These are phyloP conservation scores for Rhinichthys osculus DNA, from an alignment of 2,797 vertebrate genomes.

Conservation along the genomic window DNA sequence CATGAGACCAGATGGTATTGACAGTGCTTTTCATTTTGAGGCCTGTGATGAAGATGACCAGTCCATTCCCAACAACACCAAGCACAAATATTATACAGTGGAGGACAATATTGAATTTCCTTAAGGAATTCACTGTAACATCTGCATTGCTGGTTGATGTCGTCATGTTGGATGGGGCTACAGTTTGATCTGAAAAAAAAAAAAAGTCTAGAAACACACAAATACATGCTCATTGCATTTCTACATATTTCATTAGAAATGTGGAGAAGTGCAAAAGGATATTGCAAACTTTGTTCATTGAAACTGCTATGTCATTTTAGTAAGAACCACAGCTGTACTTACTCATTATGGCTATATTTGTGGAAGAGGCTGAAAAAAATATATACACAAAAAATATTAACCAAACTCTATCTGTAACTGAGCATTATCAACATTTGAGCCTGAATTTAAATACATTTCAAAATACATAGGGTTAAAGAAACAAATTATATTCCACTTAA, in stretches of 20 bases:
- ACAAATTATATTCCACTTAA: background rate
- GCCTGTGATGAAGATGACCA: slow-evolving; percentile 73
- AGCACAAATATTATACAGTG: slow-evolving; percentile 60
- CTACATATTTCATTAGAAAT: background rate
- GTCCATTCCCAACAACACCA: slow-evolving; percentile 68
- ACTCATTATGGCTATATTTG: background rate
- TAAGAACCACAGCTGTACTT: background rate
- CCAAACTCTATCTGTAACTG: background rate
- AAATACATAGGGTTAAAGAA: no score
- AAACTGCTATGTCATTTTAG: background rate
- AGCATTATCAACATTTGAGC: background rate
- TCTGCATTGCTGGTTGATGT: background rate
- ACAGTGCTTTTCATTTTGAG: slow-evolving; percentile 73
- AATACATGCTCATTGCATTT: background rate
- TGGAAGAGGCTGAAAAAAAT: background rate
- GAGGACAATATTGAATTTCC: slow-evolving; percentile 30
- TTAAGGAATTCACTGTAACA: background rate
- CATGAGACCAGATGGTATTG: slow-evolving; percentile 71
- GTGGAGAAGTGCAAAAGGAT: background rate
- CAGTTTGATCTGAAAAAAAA: slow-evolving; percentile 1
- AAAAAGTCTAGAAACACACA: background rate
- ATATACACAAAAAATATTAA: background rate
- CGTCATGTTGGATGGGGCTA: background rate
- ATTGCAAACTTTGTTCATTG: background rate
- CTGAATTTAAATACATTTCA: background rate